phyloP scores from a whole-genome alignment of 2,888 invertebrate genomes.

The Oxyteleia sp. region DNA sequence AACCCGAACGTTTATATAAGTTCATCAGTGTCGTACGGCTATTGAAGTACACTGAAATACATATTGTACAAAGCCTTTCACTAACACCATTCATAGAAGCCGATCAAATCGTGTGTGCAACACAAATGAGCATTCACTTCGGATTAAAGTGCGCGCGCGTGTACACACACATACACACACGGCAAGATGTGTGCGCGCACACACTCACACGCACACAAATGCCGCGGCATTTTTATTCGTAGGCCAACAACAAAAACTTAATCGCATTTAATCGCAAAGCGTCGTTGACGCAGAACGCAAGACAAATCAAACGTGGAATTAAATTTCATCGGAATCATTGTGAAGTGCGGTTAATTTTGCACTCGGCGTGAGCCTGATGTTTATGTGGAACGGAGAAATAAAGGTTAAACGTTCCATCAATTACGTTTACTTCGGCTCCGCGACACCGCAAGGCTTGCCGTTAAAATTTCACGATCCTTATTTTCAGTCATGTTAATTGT shows the following conservation, averaged over 20 bases:
- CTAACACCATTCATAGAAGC: constrained; percentile 57
- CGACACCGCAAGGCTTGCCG: constrained; percentile 48
- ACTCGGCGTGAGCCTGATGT: constrained; percentile 45
- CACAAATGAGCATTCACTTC: constrained; percentile 56
- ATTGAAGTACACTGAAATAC: constrained; percentile 40
- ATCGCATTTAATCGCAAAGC: constrained; percentile 23
- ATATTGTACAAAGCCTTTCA: constrained; percentile 57
- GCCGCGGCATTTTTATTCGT: constrained; percentile 26
- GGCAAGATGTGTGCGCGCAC: background rate
- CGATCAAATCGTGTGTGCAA: constrained; percentile 49
- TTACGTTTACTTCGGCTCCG: constrained; percentile 40
- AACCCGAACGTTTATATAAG: constrained; percentile 40
- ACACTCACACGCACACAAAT: constrained; percentile 1
- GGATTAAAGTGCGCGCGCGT: constrained; percentile 41
- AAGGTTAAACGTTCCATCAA: constrained; percentile 69
- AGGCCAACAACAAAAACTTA: constrained; percentile 27
- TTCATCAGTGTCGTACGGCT: constrained; percentile 35
- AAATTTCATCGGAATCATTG: constrained; percentile 51
- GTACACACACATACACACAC: background rate
- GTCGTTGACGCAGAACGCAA: constrained; percentile 31
- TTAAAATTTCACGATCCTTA: constrained; percentile 57
- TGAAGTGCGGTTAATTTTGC: constrained; percentile 55
- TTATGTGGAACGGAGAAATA: constrained; percentile 64
- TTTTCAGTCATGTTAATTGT: constrained; percentile 58
- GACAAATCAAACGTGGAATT: constrained; percentile 60